These are phyloP conservation scores for Tetranychus piercei DNA, from an alignment of 2,888 invertebrate genomes.

Conservation along the genomic window DNA sequence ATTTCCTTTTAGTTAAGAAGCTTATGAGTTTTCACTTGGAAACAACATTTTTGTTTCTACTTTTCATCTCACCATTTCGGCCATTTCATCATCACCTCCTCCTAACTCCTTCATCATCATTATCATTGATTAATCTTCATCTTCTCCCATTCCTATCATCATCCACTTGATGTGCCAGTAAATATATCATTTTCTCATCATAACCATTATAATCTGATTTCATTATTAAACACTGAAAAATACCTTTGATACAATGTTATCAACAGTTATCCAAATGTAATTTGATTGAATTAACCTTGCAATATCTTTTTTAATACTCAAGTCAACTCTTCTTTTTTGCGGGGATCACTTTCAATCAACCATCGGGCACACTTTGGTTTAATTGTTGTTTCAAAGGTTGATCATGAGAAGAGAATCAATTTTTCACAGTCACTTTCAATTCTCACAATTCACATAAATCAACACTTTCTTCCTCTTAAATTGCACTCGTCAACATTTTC, in stretches of 20 bases:
- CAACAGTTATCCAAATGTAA: too few species aligned
- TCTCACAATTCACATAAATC: neutral
- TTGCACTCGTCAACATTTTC: neutral
- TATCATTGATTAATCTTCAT: neutral
- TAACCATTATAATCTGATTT: too few species aligned
- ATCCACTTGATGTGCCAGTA: neutral
- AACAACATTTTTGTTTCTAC: neutral
- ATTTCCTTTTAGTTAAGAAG: neutral
- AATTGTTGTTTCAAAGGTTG: neutral
- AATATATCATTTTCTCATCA: neutral
- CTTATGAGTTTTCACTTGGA: neutral
- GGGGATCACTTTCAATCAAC: neutral
- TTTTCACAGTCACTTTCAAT: neutral
- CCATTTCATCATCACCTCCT: neutral
- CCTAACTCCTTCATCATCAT: neutral
- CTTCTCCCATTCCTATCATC: neutral
- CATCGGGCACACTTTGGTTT: neutral
- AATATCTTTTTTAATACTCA: neutral
- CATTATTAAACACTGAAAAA: too few species aligned
- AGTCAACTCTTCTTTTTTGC: neutral
- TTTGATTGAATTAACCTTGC: too few species aligned
- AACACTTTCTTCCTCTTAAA: neutral
- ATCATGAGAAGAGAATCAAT: neutral
- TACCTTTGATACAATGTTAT: too few species aligned
- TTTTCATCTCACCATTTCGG: neutral